These are phyloP conservation scores for Planiliza haematocheilus DNA, from an alignment of 2,113 vertebrate genomes.

Conservation along the genomic window DNA sequence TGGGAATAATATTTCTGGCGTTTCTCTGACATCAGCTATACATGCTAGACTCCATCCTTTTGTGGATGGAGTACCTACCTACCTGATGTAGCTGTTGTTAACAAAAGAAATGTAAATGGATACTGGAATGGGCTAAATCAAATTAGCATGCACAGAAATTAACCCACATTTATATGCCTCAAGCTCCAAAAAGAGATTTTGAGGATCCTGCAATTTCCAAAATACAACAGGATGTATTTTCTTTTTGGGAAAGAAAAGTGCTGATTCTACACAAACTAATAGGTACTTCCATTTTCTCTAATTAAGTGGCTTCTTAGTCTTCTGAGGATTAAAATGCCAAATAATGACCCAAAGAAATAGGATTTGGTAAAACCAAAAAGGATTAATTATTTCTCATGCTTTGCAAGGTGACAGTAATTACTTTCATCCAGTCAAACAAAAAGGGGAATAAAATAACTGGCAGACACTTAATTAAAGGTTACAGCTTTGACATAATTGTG, in stretches of 20 bases:
- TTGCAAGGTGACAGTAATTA: slow-evolving; percentile 81
- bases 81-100: neutral
- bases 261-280: slow-evolving; percentile 42
- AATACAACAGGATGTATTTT: neutral
- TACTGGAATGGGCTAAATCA: neutral
- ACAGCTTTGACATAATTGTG: slow-evolving; percentile 78
- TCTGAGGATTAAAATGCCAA: slow-evolving; percentile 69
- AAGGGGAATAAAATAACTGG: slow-evolving; percentile 76
- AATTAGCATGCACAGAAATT: neutral
- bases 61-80: neutral
- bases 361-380: slow-evolving; percentile 76
- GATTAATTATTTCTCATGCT: slow-evolving; percentile 78
- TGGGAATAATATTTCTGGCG: slow-evolving; percentile 6
- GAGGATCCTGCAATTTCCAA: neutral
- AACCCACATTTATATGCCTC: neutral
- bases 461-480: slow-evolving; percentile 82
- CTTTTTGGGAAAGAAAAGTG: neutral
- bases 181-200: neutral
- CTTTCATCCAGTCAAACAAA: slow-evolving; percentile 76
- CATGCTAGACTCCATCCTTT: neutral
- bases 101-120: neutral
- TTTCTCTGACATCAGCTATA: slow-evolving; percentile 27
- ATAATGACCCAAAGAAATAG: slow-evolving; percentile 72
- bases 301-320: slow-evolving; percentile 71
- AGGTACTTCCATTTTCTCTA: slow-evolving; percentile 46